Base-by-base conservation (phyloP, 2,888 invertebrate species). In the Lithophane ornitopus region DNA sequence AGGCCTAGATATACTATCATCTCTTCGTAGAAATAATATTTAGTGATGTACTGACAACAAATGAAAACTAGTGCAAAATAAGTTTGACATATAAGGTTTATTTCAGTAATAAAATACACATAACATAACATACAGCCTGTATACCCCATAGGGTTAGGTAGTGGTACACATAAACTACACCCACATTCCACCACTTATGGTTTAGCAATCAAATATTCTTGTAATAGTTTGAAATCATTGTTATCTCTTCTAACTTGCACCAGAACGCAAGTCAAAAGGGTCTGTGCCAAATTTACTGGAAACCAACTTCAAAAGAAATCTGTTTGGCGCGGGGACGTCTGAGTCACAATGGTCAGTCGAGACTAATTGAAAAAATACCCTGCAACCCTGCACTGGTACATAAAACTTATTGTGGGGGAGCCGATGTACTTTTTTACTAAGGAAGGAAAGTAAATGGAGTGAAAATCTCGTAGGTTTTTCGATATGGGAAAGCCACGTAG, bases 281-380 rank as follows among this genome's bases (percentile, higher is more conserved):
- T 82, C 82, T 80, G 89, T 88, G 90, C 87, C 90, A 91, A 93
- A 93, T 92, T 91, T 90, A 91, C 88, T 89, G 91, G 91, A 91
- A 93, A 90, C 84, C 81, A 80, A 89, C 90, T 88, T 90, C 90
- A 90, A 92, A 93, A 90, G 91, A 89, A 92, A 91, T 91, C 89
- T 89, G 85, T 90, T 90, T 89, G 86, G 86, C 72, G 82, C 76
- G 72, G 83, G 79, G 76, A 81, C 81, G 85, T 84, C 87, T 80
- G 78, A 78, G 69, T 76, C 78, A 78, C 83, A 84, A 85, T 84
- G 89, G 90, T 86, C 88, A 89, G 80, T 77, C 69, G 63, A 52
- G 67, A 78, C 77, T 80, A 84, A 87, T 81, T 82, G 84, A 78
- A 84, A 83, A 81, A 74, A 74, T 77, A 74, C 74, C 73, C 63